Evolutionary conservation across 2,113 vertebrate species (phyloP), one percentile per base, ranked within the genome.

Genomic region (Brachypodius melanocephalos): DNA sequence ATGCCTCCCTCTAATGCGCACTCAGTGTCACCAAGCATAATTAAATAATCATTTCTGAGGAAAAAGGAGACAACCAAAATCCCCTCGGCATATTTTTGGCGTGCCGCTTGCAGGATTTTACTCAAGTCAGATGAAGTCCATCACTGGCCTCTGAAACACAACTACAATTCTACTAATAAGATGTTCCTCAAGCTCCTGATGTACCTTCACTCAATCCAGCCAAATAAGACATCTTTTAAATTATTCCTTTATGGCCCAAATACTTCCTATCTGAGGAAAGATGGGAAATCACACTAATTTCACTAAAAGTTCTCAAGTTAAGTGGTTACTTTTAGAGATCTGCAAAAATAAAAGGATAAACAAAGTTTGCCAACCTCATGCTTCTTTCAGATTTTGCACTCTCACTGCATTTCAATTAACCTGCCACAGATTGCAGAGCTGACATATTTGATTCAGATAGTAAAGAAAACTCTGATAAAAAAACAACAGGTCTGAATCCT

Each of bases 341-440:
- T 49, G 58, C 43, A 63, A 34, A 73, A 85, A 79, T 73, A 88
- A 91, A 95, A 79, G 42, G 6, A 87, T 17, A 69, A 95, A 92
- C n/a, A 40, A 96, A 91, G 88, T 95, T 95, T 88, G 71, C 38
- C 89, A 93, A 6, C 79, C 82, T 91, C 88, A 55, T 36, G 55
- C 88, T 85, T 34, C 67, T 76, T 91, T 94, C 93, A 83, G 63
- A 71, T 94, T 94, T 88, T 90, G 43, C 43, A 77, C 78, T 94
- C 81, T 88, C 65, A 32, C 88, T 83, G 85, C 88, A 96, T 96
- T 85, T 94, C 78, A 93, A 95, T 95, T 82, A 95, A 83, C 74
- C 81, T 89, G 85, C 55, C 78, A 82, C 89, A 95, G 89, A 85
- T 69, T 94, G 94, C 45, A 67, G 32, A 89, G 74, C 62, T 96